phyloP scores from a whole-genome alignment of 2,797 vertebrate species.

The Propithecus deckenii region DNA sequence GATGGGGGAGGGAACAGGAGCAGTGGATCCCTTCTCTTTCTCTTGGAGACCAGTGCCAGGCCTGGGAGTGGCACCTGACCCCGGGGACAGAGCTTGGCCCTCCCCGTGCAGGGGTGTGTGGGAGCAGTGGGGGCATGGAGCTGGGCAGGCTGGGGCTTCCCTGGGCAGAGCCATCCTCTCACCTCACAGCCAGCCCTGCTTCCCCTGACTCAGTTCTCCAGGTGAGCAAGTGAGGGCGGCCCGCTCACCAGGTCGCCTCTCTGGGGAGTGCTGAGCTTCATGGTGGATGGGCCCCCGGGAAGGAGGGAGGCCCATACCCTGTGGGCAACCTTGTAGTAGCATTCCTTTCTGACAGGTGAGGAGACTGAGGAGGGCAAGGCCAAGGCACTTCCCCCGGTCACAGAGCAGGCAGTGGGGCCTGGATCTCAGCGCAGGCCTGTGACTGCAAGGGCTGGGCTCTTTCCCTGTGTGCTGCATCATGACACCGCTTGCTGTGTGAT shows the following conservation, averaged over 20 bases:
- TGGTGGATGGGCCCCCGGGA: too few relatives aligned
- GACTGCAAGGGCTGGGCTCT: neutral
- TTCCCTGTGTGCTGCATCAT: fast-evolving
- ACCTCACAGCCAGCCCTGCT: neutral
- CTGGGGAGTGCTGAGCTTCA: neutral
- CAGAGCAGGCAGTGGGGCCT: neutral
- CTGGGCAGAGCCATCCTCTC: neutral
- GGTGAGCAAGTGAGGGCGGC: neutral
- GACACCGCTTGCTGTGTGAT: neutral
- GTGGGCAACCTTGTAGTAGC: neutral
- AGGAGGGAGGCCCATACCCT: too few relatives aligned
- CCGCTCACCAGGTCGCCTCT: neutral
- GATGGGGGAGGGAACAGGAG: neutral
- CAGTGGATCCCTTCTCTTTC: neutral
- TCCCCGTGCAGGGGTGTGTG: neutral
- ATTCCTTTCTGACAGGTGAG: neutral
- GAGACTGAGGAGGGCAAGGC: neutral
- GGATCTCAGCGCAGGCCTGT: too few relatives aligned
- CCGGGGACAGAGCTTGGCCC: neutral
- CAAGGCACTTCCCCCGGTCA: neutral
- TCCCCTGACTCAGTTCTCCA: neutral
- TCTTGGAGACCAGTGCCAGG: too few relatives aligned
- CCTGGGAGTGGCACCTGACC: fast-evolving
- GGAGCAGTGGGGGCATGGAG: neutral
- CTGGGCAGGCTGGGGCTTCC: neutral